phyloP scores from a whole-genome alignment of 2,797 vertebrate genomes.

The Fundulus diaphanus region DNA sequence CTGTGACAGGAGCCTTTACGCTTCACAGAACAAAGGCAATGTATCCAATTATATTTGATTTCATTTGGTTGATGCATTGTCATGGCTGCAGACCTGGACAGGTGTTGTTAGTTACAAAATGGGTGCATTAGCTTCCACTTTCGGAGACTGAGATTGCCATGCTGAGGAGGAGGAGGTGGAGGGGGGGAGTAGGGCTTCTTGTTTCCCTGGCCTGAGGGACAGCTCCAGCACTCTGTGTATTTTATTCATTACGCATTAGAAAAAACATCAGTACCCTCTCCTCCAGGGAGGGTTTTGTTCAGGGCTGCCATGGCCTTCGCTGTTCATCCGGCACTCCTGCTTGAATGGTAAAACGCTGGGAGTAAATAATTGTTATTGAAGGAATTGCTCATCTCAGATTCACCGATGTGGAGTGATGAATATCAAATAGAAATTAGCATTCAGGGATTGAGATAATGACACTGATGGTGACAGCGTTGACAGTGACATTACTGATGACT shows the following conservation, averaged over 20 bases:
- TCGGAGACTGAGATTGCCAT: slow-evolving; percentile 16
- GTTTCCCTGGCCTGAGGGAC: slow-evolving; percentile 63
- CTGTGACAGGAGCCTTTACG: slow-evolving; percentile 47
- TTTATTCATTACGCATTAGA: slow-evolving; percentile 75
- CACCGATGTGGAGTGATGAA: slow-evolving; percentile 18
- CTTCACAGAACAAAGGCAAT: slow-evolving; percentile 67
- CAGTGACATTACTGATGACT: slow-evolving; percentile 30
- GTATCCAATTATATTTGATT: slow-evolving; percentile 69
- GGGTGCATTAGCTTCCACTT: slow-evolving; percentile 29
- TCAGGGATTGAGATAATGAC: slow-evolving; percentile 16
- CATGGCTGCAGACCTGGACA: slow-evolving; percentile 58
- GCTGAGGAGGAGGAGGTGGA: not conserved
- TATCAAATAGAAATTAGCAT: slow-evolving; percentile 38
- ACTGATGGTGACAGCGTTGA: slow-evolving; percentile 7
- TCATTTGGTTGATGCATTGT: slow-evolving; percentile 75
- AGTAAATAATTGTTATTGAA: slow-evolving; percentile 50
- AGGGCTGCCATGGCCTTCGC: slow-evolving; percentile 52
- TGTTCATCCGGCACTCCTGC: slow-evolving; percentile 48
- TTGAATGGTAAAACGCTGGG: slow-evolving; percentile 59
- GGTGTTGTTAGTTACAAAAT: slow-evolving; percentile 65
- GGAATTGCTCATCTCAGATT: slow-evolving; percentile 41
- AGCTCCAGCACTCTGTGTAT: slow-evolving; percentile 55
- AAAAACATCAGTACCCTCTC: slow-evolving; percentile 66
- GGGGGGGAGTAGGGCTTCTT: slow-evolving; percentile 41
- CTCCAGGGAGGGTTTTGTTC: slow-evolving; percentile 74